phyloP scores from a whole-genome alignment of 2,888 invertebrate species.

The Sipunculus nudus region DNA sequence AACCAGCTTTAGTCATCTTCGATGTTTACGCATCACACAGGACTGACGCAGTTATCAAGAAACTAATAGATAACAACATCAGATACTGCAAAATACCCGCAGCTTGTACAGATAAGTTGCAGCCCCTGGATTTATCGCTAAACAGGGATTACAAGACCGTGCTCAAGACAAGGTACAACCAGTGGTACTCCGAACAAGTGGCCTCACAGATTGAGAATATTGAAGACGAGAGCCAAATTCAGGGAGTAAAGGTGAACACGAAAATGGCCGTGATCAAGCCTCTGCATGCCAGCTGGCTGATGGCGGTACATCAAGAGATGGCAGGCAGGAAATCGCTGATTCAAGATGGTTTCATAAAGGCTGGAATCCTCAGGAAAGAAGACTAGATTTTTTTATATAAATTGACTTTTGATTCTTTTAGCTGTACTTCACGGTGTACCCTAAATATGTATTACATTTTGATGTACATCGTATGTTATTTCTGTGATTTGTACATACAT shows the following conservation, averaged over 20 bases:
- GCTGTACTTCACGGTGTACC: too few relatives aligned
- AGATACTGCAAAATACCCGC: constrained; percentile 27
- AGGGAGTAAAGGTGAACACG: too few relatives aligned
- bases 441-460: too few relatives aligned
- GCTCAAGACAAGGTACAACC: constrained; percentile 17
- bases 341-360: neutral
- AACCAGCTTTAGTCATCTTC: constrained; percentile 8
- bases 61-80: constrained; percentile 15
- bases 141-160: constrained; percentile 27
- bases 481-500: too few relatives aligned
- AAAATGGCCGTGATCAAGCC: too few relatives aligned
- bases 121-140: constrained; percentile 32
- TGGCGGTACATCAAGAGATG: neutral
- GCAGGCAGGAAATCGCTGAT: neutral
- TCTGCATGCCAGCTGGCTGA: too few relatives aligned
- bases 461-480: too few relatives aligned
- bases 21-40: constrained; percentile 12
- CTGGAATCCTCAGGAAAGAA: constrained; percentile 27
- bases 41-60: constrained; percentile 1
- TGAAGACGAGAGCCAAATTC: too few relatives aligned
- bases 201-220: neutral
- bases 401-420: too few relatives aligned
- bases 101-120: constrained; percentile 33
- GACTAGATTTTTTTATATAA: constrained; percentile 51
- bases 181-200: constrained; percentile 21